Evolutionary conservation across 2,888 invertebrate genomes (phyloP), one percentile per base, ranked within the genome.

Genomic region (Hydropsyche betteni): DNA sequence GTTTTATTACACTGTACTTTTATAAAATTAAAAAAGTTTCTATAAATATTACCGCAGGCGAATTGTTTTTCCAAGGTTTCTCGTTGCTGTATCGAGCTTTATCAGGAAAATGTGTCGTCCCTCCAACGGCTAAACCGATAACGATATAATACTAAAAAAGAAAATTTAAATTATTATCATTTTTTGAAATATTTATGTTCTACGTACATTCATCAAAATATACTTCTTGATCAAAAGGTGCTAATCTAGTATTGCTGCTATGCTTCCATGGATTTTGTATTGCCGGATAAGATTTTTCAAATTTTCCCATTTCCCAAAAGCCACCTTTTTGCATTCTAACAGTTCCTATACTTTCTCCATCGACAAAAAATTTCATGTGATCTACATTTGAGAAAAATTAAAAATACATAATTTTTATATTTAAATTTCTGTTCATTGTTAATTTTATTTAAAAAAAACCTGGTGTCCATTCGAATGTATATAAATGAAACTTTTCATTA

Each of bases 391-490:
- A 24, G 61, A 8, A n/a, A 14, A 2, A 16, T 69, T 70, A 52
- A 44, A 52, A 52, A 5, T 70, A 70, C 2, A 8, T 44, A 38
- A 3, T 52, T 70, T 24, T 12, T 69, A 69, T 6, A 70, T 70
- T 38, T 1, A 69, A 38, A 38, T 12, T 33, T 2, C 2, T 4
- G 16, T n/a, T 12, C 12, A 69, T 14, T 44, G n/a, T 44, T 12
- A 69, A 8, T 14, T 14, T 8, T 1, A 55, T 10, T 6, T 14
- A 55, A 55, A n/a, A 5, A 55, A 0, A 16, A 87, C 88, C 84
- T 80, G 87, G 88, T 0, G 90, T 91, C 93, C 93, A 93, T 80
- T 91, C 89, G 16, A 92, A 81, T 81, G 88, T 89, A 81, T 90
- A 93, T 0, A 85, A 85, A 81, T 92, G 92, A 84, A 91, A 93